These are phyloP conservation scores for Ceramica pisi DNA, from an alignment of 2,888 invertebrate species.

Conservation along the genomic window DNA sequence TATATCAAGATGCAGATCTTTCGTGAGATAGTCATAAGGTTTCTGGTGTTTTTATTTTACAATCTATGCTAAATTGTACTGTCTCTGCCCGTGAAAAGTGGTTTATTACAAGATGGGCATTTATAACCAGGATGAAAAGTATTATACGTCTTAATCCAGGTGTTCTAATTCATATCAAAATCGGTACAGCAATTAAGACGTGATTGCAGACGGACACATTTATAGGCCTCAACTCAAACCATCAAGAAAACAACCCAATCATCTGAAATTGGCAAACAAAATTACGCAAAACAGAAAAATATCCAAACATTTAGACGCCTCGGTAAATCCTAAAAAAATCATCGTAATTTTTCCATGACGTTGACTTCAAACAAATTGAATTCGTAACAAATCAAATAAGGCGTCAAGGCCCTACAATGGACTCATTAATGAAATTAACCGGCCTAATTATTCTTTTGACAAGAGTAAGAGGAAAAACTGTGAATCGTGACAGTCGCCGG, in stretches of 20 bases:
- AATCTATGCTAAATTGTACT: too few relatives aligned
- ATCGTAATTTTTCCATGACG: slow-evolving; percentile 47
- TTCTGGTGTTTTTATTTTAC: too few relatives aligned
- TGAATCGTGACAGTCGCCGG: slow-evolving; percentile 56
- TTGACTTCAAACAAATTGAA: slow-evolving; percentile 63
- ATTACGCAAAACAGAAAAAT: neutral
- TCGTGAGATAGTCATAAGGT: neutral
- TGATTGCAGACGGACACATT: neutral
- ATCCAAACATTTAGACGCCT: slow-evolving; percentile 14
- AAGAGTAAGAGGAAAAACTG: slow-evolving; percentile 58
- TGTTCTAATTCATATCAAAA: neutral
- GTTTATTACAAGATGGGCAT: too few relatives aligned
- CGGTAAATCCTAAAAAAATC: slow-evolving; percentile 59
- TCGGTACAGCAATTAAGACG: neutral
- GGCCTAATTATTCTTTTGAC: slow-evolving; percentile 82
- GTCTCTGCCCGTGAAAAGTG: too few relatives aligned
- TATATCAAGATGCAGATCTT: neutral
- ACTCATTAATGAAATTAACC: slow-evolving; percentile 83
- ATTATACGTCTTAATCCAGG: too few relatives aligned
- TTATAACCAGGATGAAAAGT: too few relatives aligned
- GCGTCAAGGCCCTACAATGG: slow-evolving; percentile 72
- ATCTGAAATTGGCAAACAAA: slow-evolving; percentile 1
- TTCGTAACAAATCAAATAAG: slow-evolving; percentile 81
- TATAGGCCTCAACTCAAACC: neutral
- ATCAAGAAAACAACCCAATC: neutral